Evolutionary conservation across 2,888 invertebrate genomes (phyloP).

Genomic region (Andrena camellia): DNA sequence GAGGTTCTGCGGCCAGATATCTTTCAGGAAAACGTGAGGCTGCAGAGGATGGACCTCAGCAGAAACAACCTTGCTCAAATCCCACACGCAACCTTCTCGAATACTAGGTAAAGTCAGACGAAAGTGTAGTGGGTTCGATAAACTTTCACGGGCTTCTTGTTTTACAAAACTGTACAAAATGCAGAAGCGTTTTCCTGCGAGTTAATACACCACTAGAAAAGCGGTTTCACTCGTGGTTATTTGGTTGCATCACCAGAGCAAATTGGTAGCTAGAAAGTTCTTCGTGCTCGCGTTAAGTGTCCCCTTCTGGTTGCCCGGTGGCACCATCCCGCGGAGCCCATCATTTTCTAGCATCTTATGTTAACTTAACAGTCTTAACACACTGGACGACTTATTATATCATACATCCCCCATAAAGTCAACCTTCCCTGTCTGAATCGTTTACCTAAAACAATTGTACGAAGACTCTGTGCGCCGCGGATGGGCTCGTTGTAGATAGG

Average conservation of each 20-base stretch:
- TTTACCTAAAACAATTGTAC: background rate
- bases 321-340: constrained; percentile 74
- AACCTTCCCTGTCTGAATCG: background rate
- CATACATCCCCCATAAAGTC: background rate
- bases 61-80: constrained; percentile 91
- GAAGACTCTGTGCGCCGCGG: background rate
- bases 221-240: constrained; percentile 79
- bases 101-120: constrained; percentile 80
- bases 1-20: constrained; percentile 90
- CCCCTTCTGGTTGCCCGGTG: constrained; percentile 64
- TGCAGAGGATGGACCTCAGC: constrained; percentile 91
- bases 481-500: background rate
- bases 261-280: constrained; percentile 82
- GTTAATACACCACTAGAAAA: constrained; percentile 66
- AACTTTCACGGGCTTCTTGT: background rate
- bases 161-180: background rate
- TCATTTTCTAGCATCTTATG: constrained; percentile 44
- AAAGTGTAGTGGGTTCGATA: background rate
- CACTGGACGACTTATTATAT: background rate
- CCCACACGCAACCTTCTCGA: constrained; percentile 88
- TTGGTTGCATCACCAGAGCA: constrained; percentile 77
- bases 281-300: constrained; percentile 74
- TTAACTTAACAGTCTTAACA: background rate
- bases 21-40: constrained; percentile 88
- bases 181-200: constrained; percentile 1